Conservation (phyloP, 2,113 vertebrate genomes). For the Saiga tatarica region DNA sequence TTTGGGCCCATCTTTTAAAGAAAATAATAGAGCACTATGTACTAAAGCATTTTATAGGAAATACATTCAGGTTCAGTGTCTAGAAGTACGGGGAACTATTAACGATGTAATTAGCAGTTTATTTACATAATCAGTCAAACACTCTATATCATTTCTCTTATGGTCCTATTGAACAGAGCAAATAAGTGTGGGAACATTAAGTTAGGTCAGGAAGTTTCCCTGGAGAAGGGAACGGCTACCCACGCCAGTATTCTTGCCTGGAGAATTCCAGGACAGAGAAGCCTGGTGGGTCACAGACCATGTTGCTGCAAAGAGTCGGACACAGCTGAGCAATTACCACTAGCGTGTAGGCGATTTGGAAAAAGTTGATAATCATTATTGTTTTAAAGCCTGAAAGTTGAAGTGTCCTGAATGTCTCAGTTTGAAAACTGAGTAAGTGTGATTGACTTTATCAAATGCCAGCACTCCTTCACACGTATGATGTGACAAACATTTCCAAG, state of each 20-base stretch:
- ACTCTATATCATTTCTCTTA: constrained; percentile 48
- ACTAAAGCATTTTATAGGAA: constrained; percentile 67
- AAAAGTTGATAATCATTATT: constrained; percentile 43
- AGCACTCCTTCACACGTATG: neutral
- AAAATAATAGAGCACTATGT: constrained; percentile 56
- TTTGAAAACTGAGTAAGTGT: neutral
- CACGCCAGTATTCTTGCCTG: neutral
- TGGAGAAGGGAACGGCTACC: neutral
- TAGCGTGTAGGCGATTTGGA: neutral
- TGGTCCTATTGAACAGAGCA: constrained; percentile 49
- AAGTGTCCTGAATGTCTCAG: constrained; percentile 9
- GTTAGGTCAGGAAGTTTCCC: neutral
- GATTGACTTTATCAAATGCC: neutral
- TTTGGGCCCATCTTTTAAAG: constrained; percentile 62
- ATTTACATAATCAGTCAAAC: constrained; percentile 64
- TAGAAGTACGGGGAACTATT: constrained; percentile 45
- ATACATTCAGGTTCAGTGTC: neutral
- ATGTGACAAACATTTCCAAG: neutral
- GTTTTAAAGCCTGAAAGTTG: constrained; percentile 28
- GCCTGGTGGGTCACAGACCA: neutral
- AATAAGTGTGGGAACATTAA: neutral
- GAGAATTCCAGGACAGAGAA: neutral
- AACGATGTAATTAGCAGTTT: constrained; percentile 62
- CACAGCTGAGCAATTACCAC: neutral
- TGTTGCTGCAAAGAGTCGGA: neutral